A percentile compares a stretch with the other conserved stretches of the same genome.
These are phyloP conservation scores for Musca vetustissima DNA, from an alignment of 1,140 invertebrate species.

Conservation along the genomic window DNA sequence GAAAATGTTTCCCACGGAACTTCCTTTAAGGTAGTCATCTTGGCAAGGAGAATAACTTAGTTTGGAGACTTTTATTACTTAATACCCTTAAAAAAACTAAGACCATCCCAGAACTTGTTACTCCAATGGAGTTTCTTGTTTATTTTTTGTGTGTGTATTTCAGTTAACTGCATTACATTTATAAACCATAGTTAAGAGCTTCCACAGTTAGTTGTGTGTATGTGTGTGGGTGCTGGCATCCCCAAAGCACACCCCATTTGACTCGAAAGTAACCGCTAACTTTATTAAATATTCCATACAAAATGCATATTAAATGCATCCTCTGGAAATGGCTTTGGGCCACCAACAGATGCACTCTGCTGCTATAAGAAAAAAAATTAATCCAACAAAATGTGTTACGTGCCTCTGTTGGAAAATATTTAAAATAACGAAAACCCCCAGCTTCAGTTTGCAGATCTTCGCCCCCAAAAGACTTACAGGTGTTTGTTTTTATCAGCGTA, in stretches of 20 bases:
- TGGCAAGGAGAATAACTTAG: not conserved
- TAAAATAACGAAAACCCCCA: not conserved
- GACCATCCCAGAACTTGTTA: conserved; percentile 13
- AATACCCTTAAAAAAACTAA: conserved; percentile 20
- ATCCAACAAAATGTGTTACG: no score
- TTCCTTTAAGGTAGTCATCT: no score
- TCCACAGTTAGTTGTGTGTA: no score
- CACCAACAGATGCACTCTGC: no score
- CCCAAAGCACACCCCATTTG: not conserved
- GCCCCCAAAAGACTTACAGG: no score
- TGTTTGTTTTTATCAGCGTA: no score
- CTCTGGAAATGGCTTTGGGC: not conserved
- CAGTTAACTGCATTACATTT: conserved; percentile 6
- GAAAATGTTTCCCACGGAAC: no score
- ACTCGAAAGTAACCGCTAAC: not conserved
- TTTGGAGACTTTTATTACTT: conserved; percentile 23
- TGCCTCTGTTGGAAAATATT: conserved; percentile 1
- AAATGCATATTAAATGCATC: conserved; percentile 24
- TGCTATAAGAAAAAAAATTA: no score
- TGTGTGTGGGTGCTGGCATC: no score
- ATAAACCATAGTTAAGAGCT: not conserved
- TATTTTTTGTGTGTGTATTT: not conserved
- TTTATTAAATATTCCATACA: conserved; percentile 25
- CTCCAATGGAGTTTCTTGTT: not conserved
- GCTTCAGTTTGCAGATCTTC: no score